A percentile compares a stretch with the other conserved stretches of the same genome.
Evolutionary conservation across 2,113 vertebrate species (phyloP).

Genomic region (Hoplias malabaricus): DNA sequence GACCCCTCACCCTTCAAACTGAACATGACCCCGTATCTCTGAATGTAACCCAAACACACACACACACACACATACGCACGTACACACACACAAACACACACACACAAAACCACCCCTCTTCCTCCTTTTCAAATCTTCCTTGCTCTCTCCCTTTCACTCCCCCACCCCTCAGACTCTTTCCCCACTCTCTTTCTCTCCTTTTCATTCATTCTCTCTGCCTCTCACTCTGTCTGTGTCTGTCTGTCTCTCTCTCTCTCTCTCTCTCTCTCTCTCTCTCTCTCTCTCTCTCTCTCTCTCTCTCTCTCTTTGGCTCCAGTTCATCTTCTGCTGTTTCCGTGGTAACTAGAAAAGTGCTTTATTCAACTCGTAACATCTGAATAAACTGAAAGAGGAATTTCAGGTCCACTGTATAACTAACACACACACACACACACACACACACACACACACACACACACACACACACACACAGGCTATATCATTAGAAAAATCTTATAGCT

Average conservation of each 20-base stretch:
- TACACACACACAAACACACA: too few species aligned
- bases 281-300: conserved; percentile 29
- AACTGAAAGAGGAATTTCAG: conserved; percentile 19
- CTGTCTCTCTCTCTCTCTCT: too few species aligned
- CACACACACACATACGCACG: conserved; percentile 26
- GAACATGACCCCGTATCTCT: conserved; percentile 36
- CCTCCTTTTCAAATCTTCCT: too few species aligned
- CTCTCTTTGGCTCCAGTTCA: conserved; percentile 32
- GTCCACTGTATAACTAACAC: background rate
- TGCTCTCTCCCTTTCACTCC: too few species aligned
- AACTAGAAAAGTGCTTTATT: conserved; percentile 53
- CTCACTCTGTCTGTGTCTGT: too few species aligned
- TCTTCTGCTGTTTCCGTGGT: conserved; percentile 58
- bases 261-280: background rate
- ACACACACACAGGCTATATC: background rate
- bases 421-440: background rate
- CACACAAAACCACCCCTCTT: too few species aligned
- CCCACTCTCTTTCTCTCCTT: too few species aligned
- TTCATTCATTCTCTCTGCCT: too few species aligned
- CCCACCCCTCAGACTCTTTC: too few species aligned
- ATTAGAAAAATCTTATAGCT: too few species aligned
- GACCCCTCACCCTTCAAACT: conserved; percentile 19
- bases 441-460: background rate
- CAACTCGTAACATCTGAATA: conserved; percentile 48
- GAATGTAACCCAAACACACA: conserved; percentile 21